A percentile compares a stretch with the other conserved stretches of the same genome.
Evolutionary conservation across 2,113 vertebrate genomes (phyloP).

Genomic region (Thunnus thynnus): DNA sequence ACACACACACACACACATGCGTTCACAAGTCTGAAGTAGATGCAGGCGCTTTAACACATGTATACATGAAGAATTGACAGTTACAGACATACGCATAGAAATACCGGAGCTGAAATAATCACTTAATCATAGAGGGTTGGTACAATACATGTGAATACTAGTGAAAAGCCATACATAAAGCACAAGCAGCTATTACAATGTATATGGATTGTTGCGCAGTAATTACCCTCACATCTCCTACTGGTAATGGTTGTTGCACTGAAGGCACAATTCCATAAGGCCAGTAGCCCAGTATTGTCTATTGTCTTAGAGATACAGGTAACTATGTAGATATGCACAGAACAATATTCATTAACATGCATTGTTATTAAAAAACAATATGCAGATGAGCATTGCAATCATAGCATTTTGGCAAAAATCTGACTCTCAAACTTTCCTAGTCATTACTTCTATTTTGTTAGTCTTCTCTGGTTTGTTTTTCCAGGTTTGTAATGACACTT

Average conservation of each 20-base stretch:
- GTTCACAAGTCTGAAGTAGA: not conserved
- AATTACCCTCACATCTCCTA: not conserved
- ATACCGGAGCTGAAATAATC: not conserved
- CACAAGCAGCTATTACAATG: not conserved
- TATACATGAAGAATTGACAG: not conserved
- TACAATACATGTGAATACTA: not conserved
- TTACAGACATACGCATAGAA: not conserved
- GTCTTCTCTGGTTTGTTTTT: too few relatives aligned
- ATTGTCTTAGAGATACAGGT: not conserved
- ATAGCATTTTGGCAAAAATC: not conserved
- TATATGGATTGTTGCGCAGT: not conserved
- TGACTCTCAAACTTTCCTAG: not conserved
- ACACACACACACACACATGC: conserved; percentile 18
- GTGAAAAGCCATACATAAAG: not conserved
- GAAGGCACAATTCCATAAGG: not conserved
- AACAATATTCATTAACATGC: too few relatives aligned
- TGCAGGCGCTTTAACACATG: not conserved
- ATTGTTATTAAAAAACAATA: not conserved
- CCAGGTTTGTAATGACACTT: too few relatives aligned
- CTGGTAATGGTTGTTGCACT: not conserved
- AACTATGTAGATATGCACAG: not conserved
- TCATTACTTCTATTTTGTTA: not conserved
- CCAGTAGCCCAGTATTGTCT: not conserved
- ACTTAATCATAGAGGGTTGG: not conserved
- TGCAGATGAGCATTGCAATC: conserved; percentile 2